Percentiles rank a stretch among this genome's conserved stretches.
These are phyloP conservation scores for Apocrypta bakeri DNA, from an alignment of 1,140 invertebrate genomes.

Conservation along the genomic window DNA sequence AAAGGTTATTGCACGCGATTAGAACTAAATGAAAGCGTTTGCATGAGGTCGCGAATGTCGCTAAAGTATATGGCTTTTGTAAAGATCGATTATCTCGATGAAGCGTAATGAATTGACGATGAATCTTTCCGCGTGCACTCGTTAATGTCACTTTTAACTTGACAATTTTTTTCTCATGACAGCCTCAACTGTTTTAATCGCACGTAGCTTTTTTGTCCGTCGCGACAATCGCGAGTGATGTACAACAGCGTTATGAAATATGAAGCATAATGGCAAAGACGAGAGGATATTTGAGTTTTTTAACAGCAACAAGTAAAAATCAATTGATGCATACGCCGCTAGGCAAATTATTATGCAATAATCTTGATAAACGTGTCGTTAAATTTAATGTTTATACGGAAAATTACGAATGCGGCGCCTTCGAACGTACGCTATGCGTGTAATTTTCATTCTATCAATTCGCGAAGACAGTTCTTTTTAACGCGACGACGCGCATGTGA, in stretches of 20 bases:
- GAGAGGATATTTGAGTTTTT: no score
- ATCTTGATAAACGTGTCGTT: constrained; percentile 7
- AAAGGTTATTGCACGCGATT: background rate
- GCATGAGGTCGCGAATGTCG: no score
- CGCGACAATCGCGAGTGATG: no score
- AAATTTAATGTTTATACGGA: background rate
- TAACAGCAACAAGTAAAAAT: background rate
- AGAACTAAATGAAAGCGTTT: background rate
- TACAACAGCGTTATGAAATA: no score
- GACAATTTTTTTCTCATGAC: no score
- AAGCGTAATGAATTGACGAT: background rate
- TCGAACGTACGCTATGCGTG: background rate
- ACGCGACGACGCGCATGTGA: background rate
- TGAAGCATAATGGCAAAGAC: no score
- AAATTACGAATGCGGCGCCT: constrained; percentile 18
- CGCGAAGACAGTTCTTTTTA: background rate
- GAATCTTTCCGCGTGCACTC: background rate
- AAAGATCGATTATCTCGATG: no score
- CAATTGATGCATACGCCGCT: background rate
- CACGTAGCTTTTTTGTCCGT: no score
- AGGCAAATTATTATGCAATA: constrained; percentile 17
- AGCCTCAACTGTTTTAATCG: no score
- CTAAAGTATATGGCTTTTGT: no score
- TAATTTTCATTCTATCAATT: background rate
- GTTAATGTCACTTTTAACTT: no score